phyloP scores from a whole-genome alignment of 2,888 invertebrate species.

The Scaptomyza tumidula region DNA sequence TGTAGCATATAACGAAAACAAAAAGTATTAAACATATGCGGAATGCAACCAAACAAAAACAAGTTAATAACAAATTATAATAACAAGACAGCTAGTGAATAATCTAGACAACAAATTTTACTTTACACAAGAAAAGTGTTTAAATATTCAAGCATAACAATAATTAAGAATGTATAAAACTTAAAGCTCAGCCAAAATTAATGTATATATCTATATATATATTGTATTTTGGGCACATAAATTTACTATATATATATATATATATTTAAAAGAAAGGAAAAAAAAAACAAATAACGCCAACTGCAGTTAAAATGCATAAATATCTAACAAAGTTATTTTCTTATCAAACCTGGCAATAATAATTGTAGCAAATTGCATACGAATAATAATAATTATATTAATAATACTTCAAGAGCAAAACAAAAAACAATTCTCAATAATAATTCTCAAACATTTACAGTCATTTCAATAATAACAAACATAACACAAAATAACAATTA shows the following conservation, averaged over 20 bases:
- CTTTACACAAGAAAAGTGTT: slow-evolving; percentile 51
- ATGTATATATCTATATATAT: slow-evolving; percentile 9
- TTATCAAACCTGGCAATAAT: slow-evolving; percentile 79
- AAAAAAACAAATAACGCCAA: slow-evolving; percentile 31
- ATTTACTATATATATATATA: slow-evolving; percentile 20
- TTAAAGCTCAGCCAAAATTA: slow-evolving; percentile 13
- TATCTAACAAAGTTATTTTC: slow-evolving; percentile 67
- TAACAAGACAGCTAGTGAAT: slow-evolving; percentile 45
- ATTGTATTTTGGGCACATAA: slow-evolving; percentile 10
- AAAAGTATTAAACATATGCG: slow-evolving; percentile 46
- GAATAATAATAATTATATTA: slow-evolving; percentile 28
- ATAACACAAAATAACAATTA: not conserved
- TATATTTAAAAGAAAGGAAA: not conserved
- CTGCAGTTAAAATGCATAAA: slow-evolving; percentile 39
- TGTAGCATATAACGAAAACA: slow-evolving; percentile 37
- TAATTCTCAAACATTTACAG: slow-evolving; percentile 24
- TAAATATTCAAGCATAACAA: slow-evolving; percentile 51
- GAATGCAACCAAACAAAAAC: slow-evolving; percentile 14
- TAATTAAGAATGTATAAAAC: slow-evolving; percentile 29
- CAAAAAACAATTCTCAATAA: slow-evolving; percentile 20
- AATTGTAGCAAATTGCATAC: slow-evolving; percentile 63
- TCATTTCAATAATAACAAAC: slow-evolving; percentile 38
- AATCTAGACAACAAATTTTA: slow-evolving; percentile 66
- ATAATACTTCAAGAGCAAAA: slow-evolving; percentile 21
- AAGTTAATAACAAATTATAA: slow-evolving; percentile 10